phyloP scores from a whole-genome alignment of 64 coral and sea anemone species.

The Orbicella faveolata region DNA sequence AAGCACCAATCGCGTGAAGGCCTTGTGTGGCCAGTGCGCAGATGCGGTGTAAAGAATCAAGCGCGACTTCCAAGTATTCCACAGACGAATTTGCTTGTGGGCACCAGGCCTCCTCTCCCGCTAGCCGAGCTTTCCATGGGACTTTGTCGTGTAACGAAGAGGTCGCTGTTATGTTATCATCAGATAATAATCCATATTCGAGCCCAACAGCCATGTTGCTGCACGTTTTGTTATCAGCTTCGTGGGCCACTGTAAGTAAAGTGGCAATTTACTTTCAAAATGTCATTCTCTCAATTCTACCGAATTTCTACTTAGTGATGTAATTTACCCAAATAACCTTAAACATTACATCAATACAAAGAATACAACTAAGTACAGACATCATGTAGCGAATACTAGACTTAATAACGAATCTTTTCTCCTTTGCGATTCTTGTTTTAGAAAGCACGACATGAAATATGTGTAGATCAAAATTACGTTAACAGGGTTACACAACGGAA shows the following conservation, averaged over 20 bases:
- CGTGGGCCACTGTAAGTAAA: background rate
- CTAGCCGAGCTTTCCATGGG: background rate
- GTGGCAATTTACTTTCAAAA: background rate
- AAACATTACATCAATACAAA: no score
- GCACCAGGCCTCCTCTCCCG: constrained; percentile 25
- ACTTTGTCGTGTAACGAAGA: background rate
- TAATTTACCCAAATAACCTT: no score
- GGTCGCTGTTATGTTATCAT: background rate
- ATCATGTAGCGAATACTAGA: no score
- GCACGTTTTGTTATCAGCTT: background rate
- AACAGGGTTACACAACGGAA: no score
- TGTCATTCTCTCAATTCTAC: background rate
- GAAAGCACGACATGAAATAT: no score
- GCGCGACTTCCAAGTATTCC: background rate
- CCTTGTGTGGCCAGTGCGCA: constrained; percentile 21
- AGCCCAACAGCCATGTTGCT: background rate
- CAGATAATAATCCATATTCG: constrained; percentile 4
- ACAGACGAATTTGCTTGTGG: background rate
- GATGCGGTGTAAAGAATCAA: background rate
- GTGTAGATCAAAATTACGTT: no score
- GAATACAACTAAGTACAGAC: no score
- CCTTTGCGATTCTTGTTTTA: no score
- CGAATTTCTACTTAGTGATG: no score
- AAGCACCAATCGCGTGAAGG: background rate
- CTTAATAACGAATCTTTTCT: no score